Base-by-base conservation (phyloP, 2,888 invertebrate species). In the Agrotis ipsilon region DNA sequence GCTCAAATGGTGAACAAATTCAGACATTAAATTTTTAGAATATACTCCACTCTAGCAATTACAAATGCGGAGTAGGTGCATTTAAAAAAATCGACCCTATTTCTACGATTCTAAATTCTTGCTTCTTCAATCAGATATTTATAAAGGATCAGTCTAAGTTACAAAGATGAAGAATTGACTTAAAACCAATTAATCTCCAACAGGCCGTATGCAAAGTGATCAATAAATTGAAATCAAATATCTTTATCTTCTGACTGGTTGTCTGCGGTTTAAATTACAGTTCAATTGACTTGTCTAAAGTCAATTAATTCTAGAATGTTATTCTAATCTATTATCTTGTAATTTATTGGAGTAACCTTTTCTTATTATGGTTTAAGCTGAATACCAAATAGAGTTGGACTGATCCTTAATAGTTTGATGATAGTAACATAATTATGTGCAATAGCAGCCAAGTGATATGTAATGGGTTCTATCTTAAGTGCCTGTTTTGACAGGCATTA, bases 151-250 rank as follows among this genome's bases (percentile, higher is more conserved):
- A 32, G 16, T 60, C 16, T 68, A n/a, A 68, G 6, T 60, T 49
- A 49, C 68, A 39, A 49, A 68, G 59, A 60, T 49, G 48, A 60
- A 43, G 55, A 60, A 64, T 79, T 9, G 58, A 14, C 58, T 62
- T 39, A 21, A n/a, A 75, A 65, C 57, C 63, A 78, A 81, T 83
- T 83, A 78, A 81, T 81, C 64, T 77, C 66, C 55, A 19, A 27
- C 62, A 66, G 60, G 27, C 24, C 27, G 43, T 55, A 32, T 32
- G 55, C 66, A 74, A 68, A 72, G 70, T 63, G 45, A 69, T 75
- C 82, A 54, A 61, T 77, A 58, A 72, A 77, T 72, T 76, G 72
- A 81, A 69, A 75, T 75, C 66, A 72, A 73, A 79, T 78, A 69
- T 74, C 75, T 72, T 64, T 62, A 70, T 51, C 49, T 63, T 4